Evolutionary conservation across 2,113 vertebrate genomes (phyloP).

Genomic region (Cygnus atratus): DNA sequence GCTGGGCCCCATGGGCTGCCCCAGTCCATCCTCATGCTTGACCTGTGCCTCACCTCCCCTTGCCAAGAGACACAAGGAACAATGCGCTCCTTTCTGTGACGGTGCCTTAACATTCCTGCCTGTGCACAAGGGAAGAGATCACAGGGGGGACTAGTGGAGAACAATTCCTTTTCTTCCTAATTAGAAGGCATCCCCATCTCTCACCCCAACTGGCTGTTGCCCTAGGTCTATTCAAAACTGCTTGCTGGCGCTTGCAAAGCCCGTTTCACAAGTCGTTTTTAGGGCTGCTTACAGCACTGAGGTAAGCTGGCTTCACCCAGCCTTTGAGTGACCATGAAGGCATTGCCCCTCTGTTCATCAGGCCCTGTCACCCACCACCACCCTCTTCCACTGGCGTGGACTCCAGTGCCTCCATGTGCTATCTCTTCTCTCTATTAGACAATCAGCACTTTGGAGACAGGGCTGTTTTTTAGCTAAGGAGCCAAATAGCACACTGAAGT

Average conservation of each 20-base stretch:
- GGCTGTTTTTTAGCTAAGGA: background rate
- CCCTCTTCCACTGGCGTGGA: background rate
- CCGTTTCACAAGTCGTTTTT: background rate
- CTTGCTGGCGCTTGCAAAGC: background rate
- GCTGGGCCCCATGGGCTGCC: background rate
- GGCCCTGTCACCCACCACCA: background rate
- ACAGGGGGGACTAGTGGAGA: background rate
- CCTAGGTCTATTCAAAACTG: background rate
- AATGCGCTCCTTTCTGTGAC: background rate
- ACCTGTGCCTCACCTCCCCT: conserved; percentile 28
- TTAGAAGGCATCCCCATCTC: background rate
- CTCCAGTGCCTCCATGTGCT: background rate
- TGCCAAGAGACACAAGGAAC: background rate
- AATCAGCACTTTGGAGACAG: background rate
- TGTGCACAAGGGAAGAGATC: background rate
- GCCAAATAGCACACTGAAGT: background rate
- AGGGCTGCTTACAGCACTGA: background rate
- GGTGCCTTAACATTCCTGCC: background rate
- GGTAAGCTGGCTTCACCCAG: background rate
- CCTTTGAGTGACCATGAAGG: background rate
- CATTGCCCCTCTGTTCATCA: background rate
- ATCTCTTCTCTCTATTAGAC: background rate
- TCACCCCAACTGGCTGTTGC: background rate
- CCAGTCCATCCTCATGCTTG: background rate
- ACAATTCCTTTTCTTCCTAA: background rate